Evolutionary conservation across 2,888 invertebrate species (phyloP).

Genomic region (Nymphalis urticae): DNA sequence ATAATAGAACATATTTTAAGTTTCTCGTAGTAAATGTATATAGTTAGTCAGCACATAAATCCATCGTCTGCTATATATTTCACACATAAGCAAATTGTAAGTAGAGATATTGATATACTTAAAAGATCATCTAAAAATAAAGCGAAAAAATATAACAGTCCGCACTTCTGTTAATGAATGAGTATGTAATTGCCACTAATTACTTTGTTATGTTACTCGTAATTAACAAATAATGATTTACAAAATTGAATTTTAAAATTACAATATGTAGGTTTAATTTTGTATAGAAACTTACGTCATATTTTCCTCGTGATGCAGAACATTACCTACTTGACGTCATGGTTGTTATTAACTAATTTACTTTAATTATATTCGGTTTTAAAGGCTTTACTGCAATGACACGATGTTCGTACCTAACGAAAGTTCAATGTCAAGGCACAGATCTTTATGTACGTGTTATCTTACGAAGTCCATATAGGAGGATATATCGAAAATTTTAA

Average conservation of each 20-base stretch:
- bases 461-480: no score
- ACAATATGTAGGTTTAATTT: conserved; percentile 9
- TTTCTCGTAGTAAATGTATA: no score
- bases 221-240: not conserved
- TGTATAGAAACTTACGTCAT: conserved; percentile 20
- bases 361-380: conserved; percentile 19
- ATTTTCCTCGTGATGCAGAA: conserved; percentile 29
- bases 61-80: not conserved
- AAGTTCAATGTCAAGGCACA: conserved; percentile 21
- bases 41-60: not conserved
- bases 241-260: conserved; percentile 14
- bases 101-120: conserved; percentile 6
- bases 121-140: not conserved
- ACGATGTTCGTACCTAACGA: conserved; percentile 15
- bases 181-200: conserved; percentile 26
- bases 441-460: not conserved
- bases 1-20: no score
- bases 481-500: no score
- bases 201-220: conserved; percentile 16
- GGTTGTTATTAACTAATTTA: conserved; percentile 25
- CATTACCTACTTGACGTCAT: conserved; percentile 41
- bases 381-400: conserved; percentile 14
- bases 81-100: not conserved
- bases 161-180: not conserved
- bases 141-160: not conserved